A percentile compares a stretch with the other conserved stretches of the same genome.
These are phyloP conservation scores for Taeniopygia guttata DNA, from an alignment of 2,797 vertebrate genomes.

Conservation along the genomic window DNA sequence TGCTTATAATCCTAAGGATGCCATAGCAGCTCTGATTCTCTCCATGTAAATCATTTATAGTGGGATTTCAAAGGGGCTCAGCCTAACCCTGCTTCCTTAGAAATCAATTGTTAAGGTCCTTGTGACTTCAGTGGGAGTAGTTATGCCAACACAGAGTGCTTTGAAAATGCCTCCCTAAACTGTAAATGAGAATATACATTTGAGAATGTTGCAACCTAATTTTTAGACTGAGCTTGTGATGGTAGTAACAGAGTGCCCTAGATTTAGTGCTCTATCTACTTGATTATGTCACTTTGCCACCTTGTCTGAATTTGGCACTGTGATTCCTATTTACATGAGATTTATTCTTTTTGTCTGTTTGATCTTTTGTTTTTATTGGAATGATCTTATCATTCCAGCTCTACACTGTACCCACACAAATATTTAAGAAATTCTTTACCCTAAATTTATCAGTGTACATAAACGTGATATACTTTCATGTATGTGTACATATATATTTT, in stretches of 20 bases:
- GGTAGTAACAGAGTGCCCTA: constrained; percentile 56
- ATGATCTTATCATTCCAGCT: neutral
- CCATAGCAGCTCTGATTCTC: neutral
- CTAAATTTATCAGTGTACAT: neutral
- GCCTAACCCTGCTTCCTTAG: constrained; percentile 19
- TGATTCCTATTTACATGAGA: neutral
- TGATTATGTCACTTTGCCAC: constrained; percentile 46
- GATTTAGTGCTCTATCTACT: constrained; percentile 21
- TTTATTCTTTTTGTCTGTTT: neutral
- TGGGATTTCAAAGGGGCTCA: constrained; percentile 30
- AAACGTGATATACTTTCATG: neutral
- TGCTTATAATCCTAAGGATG: neutral
- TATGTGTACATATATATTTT: accelerated
- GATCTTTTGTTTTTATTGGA: neutral
- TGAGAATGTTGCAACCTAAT: constrained; percentile 66
- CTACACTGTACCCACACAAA: neutral
- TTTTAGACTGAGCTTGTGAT: constrained; percentile 40
- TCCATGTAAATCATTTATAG: constrained; percentile 10
- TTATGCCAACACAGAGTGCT: neutral
- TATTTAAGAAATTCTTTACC: neutral
- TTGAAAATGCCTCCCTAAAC: constrained; percentile 55
- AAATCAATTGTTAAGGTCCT: constrained; percentile 43
- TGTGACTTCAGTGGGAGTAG: constrained; percentile 37
- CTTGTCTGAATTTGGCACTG: constrained; percentile 4
- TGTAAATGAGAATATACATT: constrained; percentile 63